These are phyloP conservation scores for Aphidius colemani DNA, from an alignment of 2,888 invertebrate species.

Conservation along the genomic window DNA sequence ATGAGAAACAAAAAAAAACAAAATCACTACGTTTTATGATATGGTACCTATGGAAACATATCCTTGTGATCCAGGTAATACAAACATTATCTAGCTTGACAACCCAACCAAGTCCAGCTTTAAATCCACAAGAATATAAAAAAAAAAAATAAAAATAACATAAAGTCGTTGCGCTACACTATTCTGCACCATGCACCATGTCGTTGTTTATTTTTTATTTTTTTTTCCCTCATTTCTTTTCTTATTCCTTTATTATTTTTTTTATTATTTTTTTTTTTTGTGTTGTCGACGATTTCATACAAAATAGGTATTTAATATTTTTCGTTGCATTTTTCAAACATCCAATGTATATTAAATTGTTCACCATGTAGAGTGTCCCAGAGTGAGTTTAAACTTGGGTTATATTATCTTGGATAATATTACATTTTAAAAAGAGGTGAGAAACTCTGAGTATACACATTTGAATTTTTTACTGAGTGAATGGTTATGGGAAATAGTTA, in stretches of 20 bases:
- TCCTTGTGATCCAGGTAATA: background rate
- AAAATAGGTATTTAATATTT: conserved; percentile 18
- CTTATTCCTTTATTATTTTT: no score
- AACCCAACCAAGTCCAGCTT: conserved; percentile 12
- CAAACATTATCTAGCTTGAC: conserved; percentile 2
- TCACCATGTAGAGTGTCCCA: background rate
- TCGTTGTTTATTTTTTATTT: conserved; percentile 29
- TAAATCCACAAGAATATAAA: conserved; percentile 8
- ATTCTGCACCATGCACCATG: conserved; percentile 56
- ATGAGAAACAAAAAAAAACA: background rate
- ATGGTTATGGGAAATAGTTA: no score
- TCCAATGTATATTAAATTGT: no score
- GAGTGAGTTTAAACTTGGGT: conserved; percentile 26
- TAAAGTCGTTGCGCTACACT: conserved; percentile 42
- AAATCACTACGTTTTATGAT: background rate
- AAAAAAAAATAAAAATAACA: conserved; percentile 20
- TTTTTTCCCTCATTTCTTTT: no score
- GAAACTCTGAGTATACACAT: no score
- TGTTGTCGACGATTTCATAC: conserved; percentile 11
- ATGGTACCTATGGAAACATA: no score
- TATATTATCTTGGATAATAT: conserved; percentile 7
- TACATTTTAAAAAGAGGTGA: background rate
- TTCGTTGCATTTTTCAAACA: background rate
- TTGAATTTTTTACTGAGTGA: no score
- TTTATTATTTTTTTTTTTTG: no score